Evolutionary conservation across 2,888 invertebrate species (phyloP).

Genomic region (Sepioteuthis lessoniana): DNA sequence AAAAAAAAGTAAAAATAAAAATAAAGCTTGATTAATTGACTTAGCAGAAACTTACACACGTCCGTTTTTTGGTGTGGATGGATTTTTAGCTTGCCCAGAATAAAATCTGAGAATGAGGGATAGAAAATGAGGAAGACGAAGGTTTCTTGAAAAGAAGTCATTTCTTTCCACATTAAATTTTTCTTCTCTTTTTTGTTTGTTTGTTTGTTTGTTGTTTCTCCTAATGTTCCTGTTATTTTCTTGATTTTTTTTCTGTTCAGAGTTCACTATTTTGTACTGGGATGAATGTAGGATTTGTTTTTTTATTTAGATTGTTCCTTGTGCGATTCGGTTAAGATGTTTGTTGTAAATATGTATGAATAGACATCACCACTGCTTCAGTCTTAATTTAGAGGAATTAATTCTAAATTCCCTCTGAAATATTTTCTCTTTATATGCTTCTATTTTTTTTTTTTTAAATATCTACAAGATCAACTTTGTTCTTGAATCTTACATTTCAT

Average conservation of each 20-base stretch:
- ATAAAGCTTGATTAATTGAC: neutral
- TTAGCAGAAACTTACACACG: neutral
- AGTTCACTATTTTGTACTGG: neutral
- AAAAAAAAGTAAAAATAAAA: neutral
- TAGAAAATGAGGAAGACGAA: constrained; percentile 21
- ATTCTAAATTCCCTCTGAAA: neutral
- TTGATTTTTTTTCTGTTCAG: neutral
- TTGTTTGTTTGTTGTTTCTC: neutral
- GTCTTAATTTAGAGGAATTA: neutral
- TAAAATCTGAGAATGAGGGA: neutral
- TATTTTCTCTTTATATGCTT: neutral
- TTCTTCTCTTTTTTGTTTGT: neutral
- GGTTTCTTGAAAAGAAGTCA: constrained; percentile 50
- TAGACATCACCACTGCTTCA: neutral
- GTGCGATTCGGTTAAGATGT: neutral
- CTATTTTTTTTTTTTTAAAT: neutral
- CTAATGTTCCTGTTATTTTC: neutral
- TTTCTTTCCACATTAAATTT: constrained; percentile 53
- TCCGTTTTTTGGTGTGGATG: neutral
- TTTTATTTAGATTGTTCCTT: neutral
- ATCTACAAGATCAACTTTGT: neutral
- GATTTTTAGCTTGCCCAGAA: neutral
- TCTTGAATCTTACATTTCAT: no score
- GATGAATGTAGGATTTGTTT: neutral
- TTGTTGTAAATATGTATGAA: neutral